Base-by-base conservation (phyloP, 1,140 invertebrate species). In the Sweltsa coloradensis region DNA sequence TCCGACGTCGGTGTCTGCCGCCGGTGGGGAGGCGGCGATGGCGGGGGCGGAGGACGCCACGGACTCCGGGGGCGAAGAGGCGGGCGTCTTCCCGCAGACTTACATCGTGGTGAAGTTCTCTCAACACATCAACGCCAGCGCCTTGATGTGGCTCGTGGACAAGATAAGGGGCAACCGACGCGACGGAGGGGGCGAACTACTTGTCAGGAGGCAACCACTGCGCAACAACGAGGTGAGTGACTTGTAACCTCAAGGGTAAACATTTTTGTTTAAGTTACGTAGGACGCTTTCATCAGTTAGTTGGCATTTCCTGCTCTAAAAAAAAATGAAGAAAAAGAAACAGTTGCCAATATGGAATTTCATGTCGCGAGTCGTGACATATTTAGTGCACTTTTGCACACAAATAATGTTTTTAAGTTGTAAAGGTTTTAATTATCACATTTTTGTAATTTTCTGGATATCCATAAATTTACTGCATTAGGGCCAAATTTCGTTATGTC, bases 161-260 rank as follows among this genome's bases (percentile, higher is more conserved):
- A 77, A 75, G 59, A 70, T 80, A 5, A 60, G 65, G 45, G 69
- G 67, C 3, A 66, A 70, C 40, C 63, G 70, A 45, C 59, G 64
- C 41, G 65, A 75, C 45, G 74, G 73, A 6, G 78, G 76, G 11
- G 76, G 73, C 1, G 76, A 79, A 55, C 58, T 79, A 7, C 53
- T 73, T 2, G 68, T 76, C 0, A 62, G 71, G 25, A 68, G 68
- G 50, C 70, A 78, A 53, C 72, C 71, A 5, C 56, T 58, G 55
- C 54, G 58, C 27, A 50, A 62, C 47, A 64, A 56, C 51, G 61
- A 64, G 49, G 68, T 69, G 56, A 57, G 52, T 34, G 14, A 14
- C 26, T 37, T 9, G 1, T 23, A 6, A 9, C 2, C 26, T 7
- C 3, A 41, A 31, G n/a, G 9, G 9, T 43, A 9, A n/a, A 24